These are phyloP conservation scores for Tenebrio molitor DNA, from an alignment of 1,140 invertebrate genomes.

Conservation along the genomic window DNA sequence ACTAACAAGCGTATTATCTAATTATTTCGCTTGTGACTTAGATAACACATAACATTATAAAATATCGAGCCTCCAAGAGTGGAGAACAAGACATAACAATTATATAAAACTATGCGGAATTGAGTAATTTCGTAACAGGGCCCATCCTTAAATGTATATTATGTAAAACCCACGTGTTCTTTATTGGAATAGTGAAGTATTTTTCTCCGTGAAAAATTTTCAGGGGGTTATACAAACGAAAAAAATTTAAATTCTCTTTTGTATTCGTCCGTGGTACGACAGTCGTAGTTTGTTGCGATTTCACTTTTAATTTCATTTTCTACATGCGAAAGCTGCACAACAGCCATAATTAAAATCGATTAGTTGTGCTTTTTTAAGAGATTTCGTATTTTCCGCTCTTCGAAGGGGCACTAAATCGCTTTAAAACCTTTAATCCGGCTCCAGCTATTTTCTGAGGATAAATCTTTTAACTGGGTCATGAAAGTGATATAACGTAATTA, in stretches of 20 bases:
- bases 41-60: background rate
- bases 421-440: slow-evolving; percentile 29
- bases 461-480: slow-evolving; percentile 21
- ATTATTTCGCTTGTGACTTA: slow-evolving; percentile 4
- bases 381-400: background rate
- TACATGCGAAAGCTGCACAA: slow-evolving; percentile 16
- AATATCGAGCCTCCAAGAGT: slow-evolving; percentile 7
- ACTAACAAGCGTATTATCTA: slow-evolving; percentile 12
- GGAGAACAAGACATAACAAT: slow-evolving; percentile 21
- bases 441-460: slow-evolving; percentile 25
- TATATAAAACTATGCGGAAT: slow-evolving; percentile 33
- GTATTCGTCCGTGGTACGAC: slow-evolving; percentile 17
- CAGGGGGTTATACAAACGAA: too few relatives aligned
- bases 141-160: slow-evolving; percentile 20
- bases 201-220: too few relatives aligned
- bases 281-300: slow-evolving; percentile 11
- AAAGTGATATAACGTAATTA: slow-evolving; percentile 26
- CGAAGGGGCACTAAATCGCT: slow-evolving; percentile 8
- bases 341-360: background rate
- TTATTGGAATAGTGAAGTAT: slow-evolving; percentile 12
- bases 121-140: slow-evolving; percentile 2
- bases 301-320: slow-evolving; percentile 38
- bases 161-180: slow-evolving; percentile 28
- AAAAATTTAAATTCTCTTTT: slow-evolving; percentile 23
- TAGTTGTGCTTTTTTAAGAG: slow-evolving; percentile 7